Percentiles rank a stretch among this genome's conserved stretches.
Conservation (phyloP, 2,113 vertebrate species). For the Smithornis capensis region DNA sequence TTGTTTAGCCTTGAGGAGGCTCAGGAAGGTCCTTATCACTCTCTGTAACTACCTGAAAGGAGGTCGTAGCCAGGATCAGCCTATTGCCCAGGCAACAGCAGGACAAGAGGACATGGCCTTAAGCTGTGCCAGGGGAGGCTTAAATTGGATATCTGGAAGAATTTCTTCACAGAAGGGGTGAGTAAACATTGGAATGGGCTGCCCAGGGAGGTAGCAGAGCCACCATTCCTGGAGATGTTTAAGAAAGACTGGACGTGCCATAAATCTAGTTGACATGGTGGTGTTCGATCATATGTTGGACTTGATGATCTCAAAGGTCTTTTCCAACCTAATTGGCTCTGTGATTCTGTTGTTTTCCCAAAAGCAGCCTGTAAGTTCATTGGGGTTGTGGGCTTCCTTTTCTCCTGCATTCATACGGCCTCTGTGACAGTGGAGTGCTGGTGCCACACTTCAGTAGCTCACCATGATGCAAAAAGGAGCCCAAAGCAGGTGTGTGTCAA, state of each 20-base stretch:
- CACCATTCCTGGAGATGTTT: not conserved
- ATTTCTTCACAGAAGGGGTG: not conserved
- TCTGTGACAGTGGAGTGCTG: rapidly evolving
- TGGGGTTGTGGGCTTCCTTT: not conserved
- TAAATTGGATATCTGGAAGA: not conserved
- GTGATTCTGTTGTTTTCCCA: not conserved
- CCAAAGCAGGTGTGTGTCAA: too few species aligned
- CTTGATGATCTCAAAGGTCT: not conserved
- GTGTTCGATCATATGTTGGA: not conserved
- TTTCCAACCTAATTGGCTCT: not conserved
- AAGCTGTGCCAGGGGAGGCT: not conserved
- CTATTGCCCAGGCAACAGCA: not conserved
- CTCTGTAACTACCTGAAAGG: not conserved
- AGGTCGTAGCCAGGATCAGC: not conserved
- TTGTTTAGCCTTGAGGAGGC: not conserved
- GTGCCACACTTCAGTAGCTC: rapidly evolving
- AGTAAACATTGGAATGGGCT: not conserved
- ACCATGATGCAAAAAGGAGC: not conserved
- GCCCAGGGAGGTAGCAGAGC: not conserved
- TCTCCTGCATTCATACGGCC: not conserved
- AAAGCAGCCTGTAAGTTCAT: not conserved
- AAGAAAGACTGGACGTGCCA: not conserved
- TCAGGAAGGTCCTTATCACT: not conserved
- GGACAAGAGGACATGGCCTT: not conserved
- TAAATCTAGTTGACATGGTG: not conserved